Percentiles rank a stretch among this genome's conserved stretches.
These are phyloP conservation scores for Apodemia mormo DNA, from an alignment of 2,888 invertebrate species.

Conservation along the genomic window DNA sequence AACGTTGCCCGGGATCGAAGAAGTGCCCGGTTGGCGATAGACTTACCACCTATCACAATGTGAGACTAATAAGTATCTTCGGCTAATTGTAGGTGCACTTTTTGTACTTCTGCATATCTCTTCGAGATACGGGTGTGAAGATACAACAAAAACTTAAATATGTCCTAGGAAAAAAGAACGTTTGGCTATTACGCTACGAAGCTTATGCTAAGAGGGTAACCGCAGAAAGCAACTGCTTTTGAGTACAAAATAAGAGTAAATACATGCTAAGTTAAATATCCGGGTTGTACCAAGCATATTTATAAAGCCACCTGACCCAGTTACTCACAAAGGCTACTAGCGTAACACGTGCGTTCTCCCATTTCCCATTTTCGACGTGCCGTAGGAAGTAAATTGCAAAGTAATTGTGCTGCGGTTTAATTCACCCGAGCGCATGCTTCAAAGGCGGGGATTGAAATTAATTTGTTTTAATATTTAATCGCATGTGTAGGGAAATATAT, in stretches of 20 bases:
- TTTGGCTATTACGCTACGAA: background rate
- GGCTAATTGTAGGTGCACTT: too few relatives aligned
- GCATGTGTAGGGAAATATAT: too few relatives aligned
- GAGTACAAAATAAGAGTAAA: background rate
- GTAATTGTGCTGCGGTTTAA: constrained; percentile 2
- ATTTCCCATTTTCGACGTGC: constrained; percentile 14
- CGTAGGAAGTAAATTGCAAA: constrained; percentile 16
- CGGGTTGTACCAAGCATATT: constrained; percentile 3
- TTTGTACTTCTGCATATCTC: too few relatives aligned
- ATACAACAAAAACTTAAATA: too few relatives aligned
- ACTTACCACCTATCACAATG: too few relatives aligned
- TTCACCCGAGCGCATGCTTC: background rate
- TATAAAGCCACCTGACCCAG: constrained; percentile 5
- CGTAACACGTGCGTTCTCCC: constrained; percentile 1
- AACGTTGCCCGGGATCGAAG: too few relatives aligned
- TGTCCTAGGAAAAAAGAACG: background rate
- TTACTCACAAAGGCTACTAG: constrained; percentile 11
- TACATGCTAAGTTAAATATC: background rate
- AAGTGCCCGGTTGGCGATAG: too few relatives aligned
- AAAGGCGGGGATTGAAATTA: background rate
- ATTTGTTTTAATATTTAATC: background rate
- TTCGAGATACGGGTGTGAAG: too few relatives aligned
- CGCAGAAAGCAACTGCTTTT: background rate
- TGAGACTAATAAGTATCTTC: too few relatives aligned
- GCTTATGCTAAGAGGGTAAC: too few relatives aligned